Percentiles rank a stretch among this genome's conserved stretches.
Evolutionary conservation across 2,113 vertebrate species (phyloP).

Genomic region (Nycticryphes semicollaris): DNA sequence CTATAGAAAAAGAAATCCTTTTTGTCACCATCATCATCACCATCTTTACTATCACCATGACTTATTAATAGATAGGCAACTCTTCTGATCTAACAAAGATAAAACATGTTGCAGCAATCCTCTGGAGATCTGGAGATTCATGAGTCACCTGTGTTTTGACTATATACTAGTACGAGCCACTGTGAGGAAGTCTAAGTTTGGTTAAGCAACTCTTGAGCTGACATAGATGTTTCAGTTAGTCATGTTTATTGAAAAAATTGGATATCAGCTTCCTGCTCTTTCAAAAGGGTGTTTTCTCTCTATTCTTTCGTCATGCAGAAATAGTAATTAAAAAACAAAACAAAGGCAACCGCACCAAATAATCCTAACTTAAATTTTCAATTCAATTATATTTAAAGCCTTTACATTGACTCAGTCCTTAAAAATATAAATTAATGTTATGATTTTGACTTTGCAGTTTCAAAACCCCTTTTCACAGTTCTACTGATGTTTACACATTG

Average conservation of each 20-base stretch:
- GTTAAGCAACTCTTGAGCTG: background rate
- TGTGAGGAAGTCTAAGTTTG: background rate
- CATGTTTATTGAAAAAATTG: background rate
- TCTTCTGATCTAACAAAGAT: background rate
- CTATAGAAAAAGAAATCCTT: background rate
- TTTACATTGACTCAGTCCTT: background rate
- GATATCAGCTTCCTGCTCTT: fast-evolving
- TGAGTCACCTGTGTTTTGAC: background rate
- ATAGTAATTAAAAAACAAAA: background rate
- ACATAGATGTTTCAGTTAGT: background rate
- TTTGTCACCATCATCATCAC: background rate
- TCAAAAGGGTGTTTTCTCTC: background rate
- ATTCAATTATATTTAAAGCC: background rate
- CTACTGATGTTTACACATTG: fast-evolving
- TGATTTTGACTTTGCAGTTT: background rate
- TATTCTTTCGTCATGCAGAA: background rate
- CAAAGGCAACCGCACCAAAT: background rate
- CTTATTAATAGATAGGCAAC: background rate
- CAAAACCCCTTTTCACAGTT: background rate
- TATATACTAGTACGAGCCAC: background rate
- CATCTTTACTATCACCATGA: background rate
- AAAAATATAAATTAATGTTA: background rate
- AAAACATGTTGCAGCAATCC: background rate
- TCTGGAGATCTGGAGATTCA: background rate
- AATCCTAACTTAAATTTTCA: background rate